Conservation (phyloP, 2,113 vertebrate genomes). For the Neolamprologus sp. region DNA sequence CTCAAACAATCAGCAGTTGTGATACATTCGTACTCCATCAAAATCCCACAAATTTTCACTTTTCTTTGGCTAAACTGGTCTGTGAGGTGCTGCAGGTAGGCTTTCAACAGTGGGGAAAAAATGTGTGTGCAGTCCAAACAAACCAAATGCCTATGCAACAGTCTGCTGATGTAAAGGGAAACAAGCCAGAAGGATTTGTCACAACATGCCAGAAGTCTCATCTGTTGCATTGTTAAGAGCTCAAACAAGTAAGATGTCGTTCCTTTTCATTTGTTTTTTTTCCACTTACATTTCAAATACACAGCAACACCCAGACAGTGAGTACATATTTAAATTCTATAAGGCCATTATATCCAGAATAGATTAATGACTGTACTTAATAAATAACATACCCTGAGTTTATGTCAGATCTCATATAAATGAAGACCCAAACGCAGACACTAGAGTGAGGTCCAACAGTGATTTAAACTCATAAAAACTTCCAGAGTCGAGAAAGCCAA, state of each 20-base stretch:
- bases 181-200: fast-evolving
- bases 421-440: background rate
- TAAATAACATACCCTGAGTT: background rate
- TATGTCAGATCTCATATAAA: background rate
- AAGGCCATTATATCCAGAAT: background rate
- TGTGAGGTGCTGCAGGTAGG: fast-evolving
- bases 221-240: background rate
- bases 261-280: background rate
- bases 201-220: background rate
- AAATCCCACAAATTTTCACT: background rate
- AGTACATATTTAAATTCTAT: background rate
- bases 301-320: background rate
- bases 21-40: background rate
- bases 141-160: background rate
- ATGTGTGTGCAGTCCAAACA: background rate
- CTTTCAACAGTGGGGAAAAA: background rate
- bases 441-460: background rate
- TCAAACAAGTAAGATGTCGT: background rate
- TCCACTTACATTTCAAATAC: background rate
- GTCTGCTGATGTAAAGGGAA: background rate
- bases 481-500: fast-evolving
- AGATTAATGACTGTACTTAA: background rate
- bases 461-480: background rate
- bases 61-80: background rate
- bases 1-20: background rate